A percentile compares a stretch with the other conserved stretches of the same genome.
Conservation (phyloP, 1,140 invertebrate genomes). For the Penaeus indicus region DNA sequence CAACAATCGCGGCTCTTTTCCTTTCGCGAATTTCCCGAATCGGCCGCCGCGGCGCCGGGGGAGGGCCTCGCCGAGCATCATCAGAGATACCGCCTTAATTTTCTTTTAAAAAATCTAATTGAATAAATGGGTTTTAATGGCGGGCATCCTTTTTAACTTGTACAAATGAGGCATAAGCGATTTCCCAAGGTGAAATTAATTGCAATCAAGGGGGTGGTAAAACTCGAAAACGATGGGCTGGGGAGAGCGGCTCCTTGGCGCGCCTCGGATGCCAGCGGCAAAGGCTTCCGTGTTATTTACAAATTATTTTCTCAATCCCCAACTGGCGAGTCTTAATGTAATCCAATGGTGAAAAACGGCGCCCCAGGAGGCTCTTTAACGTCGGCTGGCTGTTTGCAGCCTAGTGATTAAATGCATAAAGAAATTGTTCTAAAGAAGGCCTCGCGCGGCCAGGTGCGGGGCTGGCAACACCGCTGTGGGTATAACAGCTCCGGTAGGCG, state of each 20-base stretch:
- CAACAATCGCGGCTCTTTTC: not conserved
- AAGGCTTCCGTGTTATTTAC: conserved; percentile 14
- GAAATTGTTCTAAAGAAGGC: too few species aligned
- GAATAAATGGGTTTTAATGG: conserved; percentile 64
- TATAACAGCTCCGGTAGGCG: conserved; percentile 37
- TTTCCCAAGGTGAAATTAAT: conserved; percentile 57
- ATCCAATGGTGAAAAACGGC: too few species aligned
- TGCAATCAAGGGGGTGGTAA: conserved; percentile 53
- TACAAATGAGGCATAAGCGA: conserved; percentile 59
- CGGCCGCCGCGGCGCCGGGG: not conserved
- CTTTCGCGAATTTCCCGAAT: not conserved
- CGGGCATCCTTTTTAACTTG: conserved; percentile 54
- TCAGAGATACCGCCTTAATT: conserved; percentile 27
- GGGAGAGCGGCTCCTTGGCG: conserved; percentile 34
- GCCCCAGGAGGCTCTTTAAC: too few species aligned
- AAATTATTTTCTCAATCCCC: conserved; percentile 1
- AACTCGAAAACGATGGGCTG: conserved; percentile 44
- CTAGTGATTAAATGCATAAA: too few species aligned
- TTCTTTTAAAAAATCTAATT: conserved; percentile 57
- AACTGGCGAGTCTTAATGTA: too few species aligned
- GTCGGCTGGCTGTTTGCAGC: too few species aligned
- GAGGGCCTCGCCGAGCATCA: not conserved
- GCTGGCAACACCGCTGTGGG: conserved; percentile 17
- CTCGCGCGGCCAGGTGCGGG: not conserved
- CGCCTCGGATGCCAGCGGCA: conserved; percentile 16